Percentiles rank a stretch among this genome's conserved stretches.
phyloP scores from a whole-genome alignment of 2,113 vertebrate species.

The Numida meleagris region DNA sequence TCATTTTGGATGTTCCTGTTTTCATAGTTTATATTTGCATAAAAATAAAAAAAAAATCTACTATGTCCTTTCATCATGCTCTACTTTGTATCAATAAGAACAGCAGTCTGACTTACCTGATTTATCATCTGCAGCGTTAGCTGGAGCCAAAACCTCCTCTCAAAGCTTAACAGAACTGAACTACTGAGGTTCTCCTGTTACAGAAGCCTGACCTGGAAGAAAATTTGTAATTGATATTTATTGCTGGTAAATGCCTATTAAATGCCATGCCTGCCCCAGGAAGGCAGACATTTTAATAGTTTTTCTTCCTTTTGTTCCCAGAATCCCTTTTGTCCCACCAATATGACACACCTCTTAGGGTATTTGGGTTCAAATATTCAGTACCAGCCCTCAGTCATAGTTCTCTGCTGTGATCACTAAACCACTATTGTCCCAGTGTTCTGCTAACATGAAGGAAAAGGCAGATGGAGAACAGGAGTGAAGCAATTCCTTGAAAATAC shows the following conservation, averaged over 20 bases:
- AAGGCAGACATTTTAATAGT: not conserved
- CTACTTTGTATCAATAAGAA: not conserved
- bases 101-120: not conserved
- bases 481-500: not conserved
- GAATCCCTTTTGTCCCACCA: not conserved
- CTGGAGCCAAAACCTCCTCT: not conserved
- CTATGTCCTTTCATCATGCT: not conserved
- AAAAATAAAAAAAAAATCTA: not conserved
- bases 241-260: not conserved
- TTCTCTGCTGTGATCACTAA: not conserved
- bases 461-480: not conserved
- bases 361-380: not conserved
- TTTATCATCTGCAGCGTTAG: not conserved
- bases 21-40: not conserved
- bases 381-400: not conserved
- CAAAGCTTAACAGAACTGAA: not conserved
- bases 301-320: not conserved
- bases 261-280: not conserved
- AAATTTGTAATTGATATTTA: not conserved
- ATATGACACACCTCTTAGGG: not conserved
- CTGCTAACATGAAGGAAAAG: not conserved
- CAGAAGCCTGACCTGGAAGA: not conserved
- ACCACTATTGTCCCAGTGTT: not conserved
- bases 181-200: not conserved
- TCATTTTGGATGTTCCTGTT: not conserved